Evolutionary conservation across 2,888 invertebrate species (phyloP), one percentile per base, ranked within the genome.

Genomic region (Tillus elongatus): DNA sequence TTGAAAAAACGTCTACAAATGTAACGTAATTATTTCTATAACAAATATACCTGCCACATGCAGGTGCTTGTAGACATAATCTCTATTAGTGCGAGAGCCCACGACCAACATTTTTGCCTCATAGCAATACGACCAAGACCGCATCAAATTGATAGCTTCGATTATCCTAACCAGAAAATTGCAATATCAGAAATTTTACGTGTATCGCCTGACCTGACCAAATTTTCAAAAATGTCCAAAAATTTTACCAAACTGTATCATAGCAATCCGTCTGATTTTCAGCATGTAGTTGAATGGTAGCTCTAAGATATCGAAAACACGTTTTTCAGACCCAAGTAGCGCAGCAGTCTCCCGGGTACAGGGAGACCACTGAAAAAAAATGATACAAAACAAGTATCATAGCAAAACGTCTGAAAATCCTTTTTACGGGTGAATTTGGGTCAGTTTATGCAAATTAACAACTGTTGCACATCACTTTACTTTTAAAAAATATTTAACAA

Each of bases 111-210:
- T 19, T 19, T 19, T 19, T 19, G 24, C n/a, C 24, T 19, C 24
- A 19, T 19, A 19, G n/a, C 24, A 19, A 19, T 19, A 19, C 24
- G 24, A 19, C 24, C 24, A 19, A 19, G 24, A 19, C n/a, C 24
- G 24, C 24, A 19, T 19, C 24, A 19, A 19, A 19, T 19, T 19
- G 24, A 19, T 19, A 19, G 24, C 6, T 19, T 19, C 24, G n/a
- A n/a, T n/a, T n/a, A n/a, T n/a, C n/a, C n/a, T n/a, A n/a, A n/a
- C n/a, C n/a, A n/a, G n/a, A n/a, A n/a, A n/a, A n/a, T n/a, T n/a
- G n/a, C n/a, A n/a, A n/a, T n/a, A n/a, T n/a, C 24, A 19, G 24
- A 19, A 6, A 19, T 19, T 19, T 19, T 19, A 6, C 24, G 6
- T n/a, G 24, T 19, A 19, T 6, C 6, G n/a, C n/a, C 24, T n/a